phyloP scores from a whole-genome alignment of 2,113 vertebrate genomes.

The Odontesthes bonariensis region DNA sequence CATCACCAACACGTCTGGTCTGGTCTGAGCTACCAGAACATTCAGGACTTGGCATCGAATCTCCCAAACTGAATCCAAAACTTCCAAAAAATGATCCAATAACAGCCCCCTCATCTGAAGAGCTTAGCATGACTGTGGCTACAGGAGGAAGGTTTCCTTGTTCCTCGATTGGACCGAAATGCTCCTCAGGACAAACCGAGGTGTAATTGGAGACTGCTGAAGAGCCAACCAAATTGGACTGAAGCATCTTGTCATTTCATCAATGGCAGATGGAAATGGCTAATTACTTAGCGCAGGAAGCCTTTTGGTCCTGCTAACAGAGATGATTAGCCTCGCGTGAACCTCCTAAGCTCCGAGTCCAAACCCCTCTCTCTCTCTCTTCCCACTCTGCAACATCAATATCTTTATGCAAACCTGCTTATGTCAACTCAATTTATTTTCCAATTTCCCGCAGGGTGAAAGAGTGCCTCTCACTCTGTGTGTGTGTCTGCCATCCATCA shows the following conservation, averaged over 20 bases:
- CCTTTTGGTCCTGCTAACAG: slow-evolving; percentile 36
- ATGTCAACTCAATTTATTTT: slow-evolving; percentile 83
- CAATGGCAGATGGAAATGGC: slow-evolving; percentile 55
- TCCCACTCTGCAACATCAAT: slow-evolving; percentile 47
- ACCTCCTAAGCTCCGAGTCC: slow-evolving; percentile 36
- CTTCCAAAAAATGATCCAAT: too few relatives aligned
- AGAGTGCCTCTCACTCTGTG: slow-evolving; percentile 22
- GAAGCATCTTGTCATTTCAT: slow-evolving; percentile 35
- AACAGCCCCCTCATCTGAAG: too few relatives aligned
- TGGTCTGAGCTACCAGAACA: too few relatives aligned
- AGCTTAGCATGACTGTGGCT: background rate
- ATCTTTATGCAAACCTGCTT: slow-evolving; percentile 72
- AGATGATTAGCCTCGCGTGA: slow-evolving; percentile 63
- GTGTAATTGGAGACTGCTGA: background rate
- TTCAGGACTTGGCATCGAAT: too few relatives aligned
- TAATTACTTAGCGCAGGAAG: slow-evolving; percentile 61
- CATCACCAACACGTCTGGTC: too few relatives aligned
- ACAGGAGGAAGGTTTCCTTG: background rate
- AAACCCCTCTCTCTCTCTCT: slow-evolving; percentile 30
- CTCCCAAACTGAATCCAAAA: too few relatives aligned
- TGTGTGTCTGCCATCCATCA: slow-evolving; percentile 50
- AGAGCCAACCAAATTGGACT: background rate
- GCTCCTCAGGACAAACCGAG: slow-evolving; percentile 3
- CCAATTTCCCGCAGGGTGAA: slow-evolving; percentile 72
- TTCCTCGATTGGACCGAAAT: background rate